phyloP scores from a whole-genome alignment of 2,888 invertebrate species.

The Volucella inflata region DNA sequence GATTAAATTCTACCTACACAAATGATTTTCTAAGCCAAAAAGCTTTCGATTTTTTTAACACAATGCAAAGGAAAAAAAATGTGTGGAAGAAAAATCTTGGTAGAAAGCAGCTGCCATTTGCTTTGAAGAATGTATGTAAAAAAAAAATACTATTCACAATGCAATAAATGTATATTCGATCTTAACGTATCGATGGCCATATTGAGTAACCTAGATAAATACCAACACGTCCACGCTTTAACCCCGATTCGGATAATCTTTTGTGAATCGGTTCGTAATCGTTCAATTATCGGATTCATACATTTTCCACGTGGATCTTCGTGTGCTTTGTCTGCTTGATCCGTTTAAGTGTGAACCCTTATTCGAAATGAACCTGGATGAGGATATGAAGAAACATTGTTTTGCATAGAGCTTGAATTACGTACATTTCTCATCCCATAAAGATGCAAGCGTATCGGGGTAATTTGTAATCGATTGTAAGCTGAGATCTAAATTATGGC shows the following conservation, averaged over 20 bases:
- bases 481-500: slow-evolving; percentile 72
- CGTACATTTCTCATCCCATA: slow-evolving; percentile 29
- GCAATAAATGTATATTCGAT: neutral
- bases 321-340: slow-evolving; percentile 15
- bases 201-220: slow-evolving; percentile 40
- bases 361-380: slow-evolving; percentile 26
- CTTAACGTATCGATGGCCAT: neutral
- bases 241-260: slow-evolving; percentile 69
- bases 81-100: no score
- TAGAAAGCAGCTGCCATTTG: no score
- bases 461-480: slow-evolving; percentile 69
- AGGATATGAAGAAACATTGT: slow-evolving; percentile 39
- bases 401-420: slow-evolving; percentile 51
- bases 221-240: slow-evolving; percentile 66
- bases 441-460: slow-evolving; percentile 46
- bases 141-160: neutral
- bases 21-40: no score
- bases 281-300: slow-evolving; percentile 71
- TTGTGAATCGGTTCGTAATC: slow-evolving; percentile 69
- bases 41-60: no score
- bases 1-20: no score
- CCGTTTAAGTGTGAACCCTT: slow-evolving; percentile 41
- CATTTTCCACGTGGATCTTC: slow-evolving; percentile 63
- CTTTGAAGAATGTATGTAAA: no score
- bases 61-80: no score